These are phyloP conservation scores for Polyergus mexicanus DNA, from an alignment of 1,140 invertebrate genomes.

Conservation along the genomic window DNA sequence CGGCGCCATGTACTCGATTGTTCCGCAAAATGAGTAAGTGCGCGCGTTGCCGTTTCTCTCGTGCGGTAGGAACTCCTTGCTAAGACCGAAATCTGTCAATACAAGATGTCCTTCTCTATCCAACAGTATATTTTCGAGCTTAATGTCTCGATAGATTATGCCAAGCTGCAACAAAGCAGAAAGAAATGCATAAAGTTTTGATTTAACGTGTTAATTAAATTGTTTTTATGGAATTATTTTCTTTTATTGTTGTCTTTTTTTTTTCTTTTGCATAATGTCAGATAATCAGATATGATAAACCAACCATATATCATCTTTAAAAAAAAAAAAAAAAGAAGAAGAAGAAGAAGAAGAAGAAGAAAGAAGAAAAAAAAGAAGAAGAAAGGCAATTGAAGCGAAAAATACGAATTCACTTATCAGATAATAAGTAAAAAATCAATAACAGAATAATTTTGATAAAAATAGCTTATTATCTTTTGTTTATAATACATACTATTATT, in stretches of 20 bases:
- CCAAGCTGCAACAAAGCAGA: constrained; percentile 90
- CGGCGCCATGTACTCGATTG: constrained; percentile 98
- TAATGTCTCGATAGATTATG: constrained; percentile 98
- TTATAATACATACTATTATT: background rate
- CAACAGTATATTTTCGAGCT: constrained; percentile 96
- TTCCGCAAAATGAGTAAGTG: constrained; percentile 99
- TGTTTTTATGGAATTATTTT: background rate
- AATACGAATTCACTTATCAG: background rate
- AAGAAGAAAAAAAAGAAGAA: background rate
- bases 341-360: too few species aligned
- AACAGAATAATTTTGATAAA: too few species aligned
- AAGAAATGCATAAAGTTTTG: background rate
- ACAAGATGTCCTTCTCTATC: constrained; percentile 96
- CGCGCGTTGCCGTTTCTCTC: constrained; percentile 88
- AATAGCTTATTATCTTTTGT: background rate
- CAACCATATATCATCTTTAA: background rate
- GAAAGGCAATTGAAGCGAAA: background rate
- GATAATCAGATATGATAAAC: background rate
- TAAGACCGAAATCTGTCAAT: constrained; percentile 96
- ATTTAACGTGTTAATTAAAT: constrained; percentile 8
- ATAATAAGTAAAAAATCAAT: background rate
- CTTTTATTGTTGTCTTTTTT: background rate
- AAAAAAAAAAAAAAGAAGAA: background rate
- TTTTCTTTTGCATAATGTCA: background rate
- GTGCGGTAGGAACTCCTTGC: constrained; percentile 93